These are phyloP conservation scores for Turdus rufiventris DNA, from an alignment of 2,113 vertebrate species.

Conservation along the genomic window DNA sequence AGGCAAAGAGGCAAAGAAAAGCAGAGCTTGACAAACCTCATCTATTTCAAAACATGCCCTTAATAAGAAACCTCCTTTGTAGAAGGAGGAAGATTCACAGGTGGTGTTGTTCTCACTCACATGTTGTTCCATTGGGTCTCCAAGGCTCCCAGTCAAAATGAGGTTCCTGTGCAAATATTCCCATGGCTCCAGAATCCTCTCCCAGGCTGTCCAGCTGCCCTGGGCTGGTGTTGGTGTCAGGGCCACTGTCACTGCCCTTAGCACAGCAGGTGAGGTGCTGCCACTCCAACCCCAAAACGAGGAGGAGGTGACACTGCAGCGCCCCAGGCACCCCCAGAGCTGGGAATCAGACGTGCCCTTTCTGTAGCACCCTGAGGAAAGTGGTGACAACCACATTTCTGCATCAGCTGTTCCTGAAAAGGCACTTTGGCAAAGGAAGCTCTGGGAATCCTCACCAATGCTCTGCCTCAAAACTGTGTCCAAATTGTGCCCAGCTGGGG, in stretches of 20 bases:
- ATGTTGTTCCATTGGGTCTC: not conserved
- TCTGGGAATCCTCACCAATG: not conserved
- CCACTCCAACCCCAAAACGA: fast-evolving
- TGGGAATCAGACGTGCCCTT: not conserved
- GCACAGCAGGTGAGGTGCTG: not conserved
- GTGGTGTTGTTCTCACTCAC: not conserved
- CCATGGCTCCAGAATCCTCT: not conserved
- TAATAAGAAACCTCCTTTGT: not conserved
- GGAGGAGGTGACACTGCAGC: not conserved
- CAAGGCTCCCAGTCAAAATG: not conserved
- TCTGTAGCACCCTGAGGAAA: not conserved
- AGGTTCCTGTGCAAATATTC: not conserved
- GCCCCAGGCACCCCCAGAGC: not conserved
- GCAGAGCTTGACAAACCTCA: not conserved
- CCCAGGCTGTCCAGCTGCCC: not conserved
- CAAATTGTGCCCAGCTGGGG: not conserved
- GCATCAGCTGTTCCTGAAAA: not conserved
- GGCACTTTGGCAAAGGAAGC: not conserved
- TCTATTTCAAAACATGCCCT: not conserved
- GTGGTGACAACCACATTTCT: not conserved
- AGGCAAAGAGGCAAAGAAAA: not conserved
- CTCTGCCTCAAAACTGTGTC: not conserved
- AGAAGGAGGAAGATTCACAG: not conserved
- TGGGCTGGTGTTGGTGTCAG: not conserved
- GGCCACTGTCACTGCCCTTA: not conserved